These are phyloP conservation scores for Steinernema feltiae DNA, from an alignment of 1,140 invertebrate species.

Conservation along the genomic window DNA sequence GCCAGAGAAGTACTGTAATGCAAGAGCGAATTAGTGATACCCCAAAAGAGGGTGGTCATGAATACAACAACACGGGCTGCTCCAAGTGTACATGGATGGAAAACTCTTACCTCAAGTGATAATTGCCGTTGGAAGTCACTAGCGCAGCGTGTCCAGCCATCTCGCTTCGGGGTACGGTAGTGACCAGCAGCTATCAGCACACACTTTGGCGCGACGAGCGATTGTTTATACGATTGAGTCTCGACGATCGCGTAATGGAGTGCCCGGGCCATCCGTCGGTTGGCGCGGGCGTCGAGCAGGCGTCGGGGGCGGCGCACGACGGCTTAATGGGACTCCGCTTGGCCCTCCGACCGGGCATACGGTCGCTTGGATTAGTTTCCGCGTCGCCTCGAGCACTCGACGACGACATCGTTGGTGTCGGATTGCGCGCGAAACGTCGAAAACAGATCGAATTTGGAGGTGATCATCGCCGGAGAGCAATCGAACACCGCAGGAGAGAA, in stretches of 20 bases:
- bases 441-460: neutral
- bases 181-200: neutral
- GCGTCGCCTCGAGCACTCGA: neutral
- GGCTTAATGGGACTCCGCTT: neutral
- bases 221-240: slow-evolving; percentile 15
- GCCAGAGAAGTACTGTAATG: neutral
- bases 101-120: slow-evolving; percentile 6
- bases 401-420: neutral
- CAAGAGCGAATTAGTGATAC: neutral
- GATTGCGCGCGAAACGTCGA: neutral
- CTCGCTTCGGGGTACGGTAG: neutral
- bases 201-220: neutral
- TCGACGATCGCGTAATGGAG: slow-evolving; percentile 13
- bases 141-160: slow-evolving; percentile 1
- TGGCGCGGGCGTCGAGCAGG: slow-evolving; percentile 4
- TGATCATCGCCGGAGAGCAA: neutral
- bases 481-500: neutral
- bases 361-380: slow-evolving; percentile 4
- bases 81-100: too few relatives aligned
- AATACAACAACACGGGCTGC: too few relatives aligned
- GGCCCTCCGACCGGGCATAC: neutral
- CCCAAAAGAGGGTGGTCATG: neutral
- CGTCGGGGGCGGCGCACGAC: neutral
- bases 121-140: neutral
- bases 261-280: slow-evolving; percentile 6